Conservation (phyloP, 1,140 invertebrate genomes). For the Eubasilissa regina region DNA sequence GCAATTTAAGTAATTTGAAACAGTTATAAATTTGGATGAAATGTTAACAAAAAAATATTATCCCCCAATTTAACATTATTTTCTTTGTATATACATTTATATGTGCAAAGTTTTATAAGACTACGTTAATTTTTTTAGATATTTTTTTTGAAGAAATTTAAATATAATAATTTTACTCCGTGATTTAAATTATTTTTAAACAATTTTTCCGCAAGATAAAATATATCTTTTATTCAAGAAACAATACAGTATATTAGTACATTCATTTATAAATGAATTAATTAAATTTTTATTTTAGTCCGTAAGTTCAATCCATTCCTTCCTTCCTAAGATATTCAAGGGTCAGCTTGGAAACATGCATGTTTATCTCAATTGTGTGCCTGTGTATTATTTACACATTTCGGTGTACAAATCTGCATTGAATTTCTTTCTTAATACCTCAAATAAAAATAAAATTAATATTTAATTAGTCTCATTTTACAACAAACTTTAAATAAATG, state of each 20-base stretch:
- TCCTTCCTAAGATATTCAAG: no score
- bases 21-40: conserved; percentile 6
- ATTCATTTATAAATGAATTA: not conserved
- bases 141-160: not conserved
- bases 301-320: not conserved
- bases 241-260: not conserved
- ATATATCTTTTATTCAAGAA: not conserved
- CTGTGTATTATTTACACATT: no score
- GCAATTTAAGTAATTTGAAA: conserved; percentile 1
- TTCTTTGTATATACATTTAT: conserved; percentile 31
- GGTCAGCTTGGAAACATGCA: no score
- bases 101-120: conserved; percentile 28
- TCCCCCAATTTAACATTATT: conserved; percentile 22
- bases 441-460: conserved; percentile 9
- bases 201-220: conserved; percentile 1
- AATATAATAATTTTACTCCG: not conserved
- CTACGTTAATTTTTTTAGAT: conserved; percentile 7
- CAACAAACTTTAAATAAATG: not conserved
- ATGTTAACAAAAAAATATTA: not conserved
- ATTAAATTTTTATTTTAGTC: not conserved
- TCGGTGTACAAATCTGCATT: not conserved
- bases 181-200: conserved; percentile 4
- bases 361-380: no score
- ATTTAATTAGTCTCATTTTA: conserved; percentile 20
- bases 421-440: conserved; percentile 14